Percentiles rank a stretch among this genome's conserved stretches.
phyloP scores from a whole-genome alignment of 2,797 vertebrate species.

The Betta splendens region DNA sequence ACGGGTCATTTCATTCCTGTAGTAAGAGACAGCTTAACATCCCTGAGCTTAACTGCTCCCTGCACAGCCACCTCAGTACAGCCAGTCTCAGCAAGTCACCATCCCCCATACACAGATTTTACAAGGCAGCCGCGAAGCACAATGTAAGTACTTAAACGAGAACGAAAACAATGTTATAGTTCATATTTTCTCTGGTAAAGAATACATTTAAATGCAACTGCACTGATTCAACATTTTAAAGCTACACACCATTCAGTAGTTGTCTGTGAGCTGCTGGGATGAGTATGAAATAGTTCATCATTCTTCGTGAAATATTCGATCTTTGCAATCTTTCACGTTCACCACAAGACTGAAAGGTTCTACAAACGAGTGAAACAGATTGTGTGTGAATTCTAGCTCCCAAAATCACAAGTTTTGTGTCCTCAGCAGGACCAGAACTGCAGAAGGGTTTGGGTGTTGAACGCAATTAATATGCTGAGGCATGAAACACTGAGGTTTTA shows the following conservation, averaged over 20 bases:
- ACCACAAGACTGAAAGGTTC: conserved; percentile 48
- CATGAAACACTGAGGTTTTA: conserved; percentile 5
- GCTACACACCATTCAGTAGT: neutral
- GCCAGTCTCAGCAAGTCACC: conserved; percentile 12
- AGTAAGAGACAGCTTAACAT: conserved; percentile 44
- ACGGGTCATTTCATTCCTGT: conserved; percentile 55
- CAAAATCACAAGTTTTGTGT: conserved; percentile 48
- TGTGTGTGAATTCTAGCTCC: conserved; percentile 64
- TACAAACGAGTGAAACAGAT: conserved; percentile 58
- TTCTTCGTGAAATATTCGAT: conserved; percentile 55
- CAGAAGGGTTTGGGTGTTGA: conserved; percentile 5
- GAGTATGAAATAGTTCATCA: conserved; percentile 45
- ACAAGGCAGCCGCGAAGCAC: conserved; percentile 9
- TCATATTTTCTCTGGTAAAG: neutral
- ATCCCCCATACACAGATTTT: conserved; percentile 29
- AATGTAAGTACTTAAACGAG: conserved; percentile 24
- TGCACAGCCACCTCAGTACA: conserved; percentile 31
- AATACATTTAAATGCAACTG: neutral
- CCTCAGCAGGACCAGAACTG: conserved; percentile 21
- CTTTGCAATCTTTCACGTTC: conserved; percentile 55
- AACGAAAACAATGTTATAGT: neutral
- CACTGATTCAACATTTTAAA: neutral
- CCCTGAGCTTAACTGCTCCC: conserved; percentile 44
- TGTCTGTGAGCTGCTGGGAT: conserved; percentile 5
- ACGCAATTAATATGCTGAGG: conserved; percentile 1